phyloP scores from a whole-genome alignment of 2,797 vertebrate genomes.

The Betta splendens region DNA sequence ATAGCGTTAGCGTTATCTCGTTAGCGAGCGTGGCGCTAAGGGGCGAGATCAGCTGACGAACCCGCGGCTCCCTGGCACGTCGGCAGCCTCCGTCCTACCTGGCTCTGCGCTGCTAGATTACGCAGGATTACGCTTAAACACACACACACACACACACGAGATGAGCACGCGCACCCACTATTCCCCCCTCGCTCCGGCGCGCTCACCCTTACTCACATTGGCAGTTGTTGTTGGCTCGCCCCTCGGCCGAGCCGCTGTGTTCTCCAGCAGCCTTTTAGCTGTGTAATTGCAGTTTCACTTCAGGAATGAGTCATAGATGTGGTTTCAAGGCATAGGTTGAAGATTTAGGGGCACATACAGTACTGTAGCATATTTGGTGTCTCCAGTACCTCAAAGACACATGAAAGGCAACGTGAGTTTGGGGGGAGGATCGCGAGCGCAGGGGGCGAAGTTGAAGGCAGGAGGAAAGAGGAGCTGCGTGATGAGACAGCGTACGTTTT shows the following conservation, averaged over 20 bases:
- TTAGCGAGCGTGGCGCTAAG: constrained; percentile 66
- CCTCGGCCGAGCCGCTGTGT: constrained; percentile 53
- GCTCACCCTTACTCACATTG: constrained; percentile 63
- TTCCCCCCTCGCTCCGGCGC: constrained; percentile 34
- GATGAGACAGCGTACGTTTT: constrained; percentile 21
- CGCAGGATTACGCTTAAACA: constrained; percentile 66
- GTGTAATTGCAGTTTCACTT: constrained; percentile 68
- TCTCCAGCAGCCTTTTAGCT: constrained; percentile 59
- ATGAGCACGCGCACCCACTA: constrained; percentile 21
- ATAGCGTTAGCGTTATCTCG: constrained; percentile 40
- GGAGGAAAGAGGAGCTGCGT: constrained; percentile 15
- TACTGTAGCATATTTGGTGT: constrained; percentile 45
- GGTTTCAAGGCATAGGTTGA: constrained; percentile 51
- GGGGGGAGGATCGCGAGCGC: too few relatives aligned
- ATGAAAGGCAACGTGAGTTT: constrained; percentile 16
- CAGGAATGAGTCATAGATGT: constrained; percentile 68
- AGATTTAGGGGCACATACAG: constrained; percentile 41
- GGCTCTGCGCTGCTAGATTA: constrained; percentile 72
- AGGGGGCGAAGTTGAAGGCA: constrained; percentile 5
- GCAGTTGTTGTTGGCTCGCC: constrained; percentile 72
- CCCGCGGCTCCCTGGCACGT: constrained; percentile 66
- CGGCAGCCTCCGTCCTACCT: constrained; percentile 59
- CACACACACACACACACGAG: constrained; percentile 9
- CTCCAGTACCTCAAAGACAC: constrained; percentile 44
- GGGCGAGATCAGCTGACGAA: constrained; percentile 74